These are phyloP conservation scores for Desmophyllum pertusum DNA, from an alignment of 92 coral and sea anemone genomes.

Conservation along the genomic window DNA sequence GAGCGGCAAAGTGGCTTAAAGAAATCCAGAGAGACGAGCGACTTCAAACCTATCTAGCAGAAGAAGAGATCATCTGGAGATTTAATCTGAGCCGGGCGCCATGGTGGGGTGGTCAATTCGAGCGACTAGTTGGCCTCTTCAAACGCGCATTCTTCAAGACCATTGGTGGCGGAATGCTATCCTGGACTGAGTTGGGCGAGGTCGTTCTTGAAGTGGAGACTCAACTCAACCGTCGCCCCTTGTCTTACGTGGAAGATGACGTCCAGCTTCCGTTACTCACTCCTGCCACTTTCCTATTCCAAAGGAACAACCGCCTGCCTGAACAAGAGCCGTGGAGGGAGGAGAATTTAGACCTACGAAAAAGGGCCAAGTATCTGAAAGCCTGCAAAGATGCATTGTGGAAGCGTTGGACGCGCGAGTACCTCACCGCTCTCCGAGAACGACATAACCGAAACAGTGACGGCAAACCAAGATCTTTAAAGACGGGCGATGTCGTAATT, in stretches of 20 bases:
- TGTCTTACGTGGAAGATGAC: constrained; percentile 32
- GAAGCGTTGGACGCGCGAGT: constrained; percentile 38
- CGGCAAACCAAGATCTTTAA: neutral
- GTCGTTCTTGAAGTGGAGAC: constrained; percentile 48
- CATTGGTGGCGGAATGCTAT: constrained; percentile 37
- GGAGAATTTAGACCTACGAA: constrained; percentile 10
- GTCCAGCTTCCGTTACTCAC: constrained; percentile 21
- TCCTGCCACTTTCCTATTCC: constrained; percentile 14
- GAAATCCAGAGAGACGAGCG: constrained; percentile 44
- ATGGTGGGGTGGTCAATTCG: constrained; percentile 49
- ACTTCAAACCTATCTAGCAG: constrained; percentile 45
- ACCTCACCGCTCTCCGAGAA: constrained; percentile 9
- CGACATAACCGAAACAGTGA: neutral
- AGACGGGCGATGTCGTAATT: constrained; percentile 19
- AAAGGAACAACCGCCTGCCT: constrained; percentile 20
- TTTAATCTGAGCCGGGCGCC: constrained; percentile 57
- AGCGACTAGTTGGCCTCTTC: constrained; percentile 45
- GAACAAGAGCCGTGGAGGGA: constrained; percentile 35
- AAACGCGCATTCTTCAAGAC: constrained; percentile 43
- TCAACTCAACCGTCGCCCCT: constrained; percentile 38
- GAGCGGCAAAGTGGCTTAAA: constrained; percentile 51
- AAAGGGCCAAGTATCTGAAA: constrained; percentile 9
- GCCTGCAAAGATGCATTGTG: constrained; percentile 42
- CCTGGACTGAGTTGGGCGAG: constrained; percentile 48
- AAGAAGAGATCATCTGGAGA: constrained; percentile 23